Evolutionary conservation across 2,888 invertebrate genomes (phyloP), one percentile per base, ranked within the genome.

Genomic region (Sphaerophoria taeniata): DNA sequence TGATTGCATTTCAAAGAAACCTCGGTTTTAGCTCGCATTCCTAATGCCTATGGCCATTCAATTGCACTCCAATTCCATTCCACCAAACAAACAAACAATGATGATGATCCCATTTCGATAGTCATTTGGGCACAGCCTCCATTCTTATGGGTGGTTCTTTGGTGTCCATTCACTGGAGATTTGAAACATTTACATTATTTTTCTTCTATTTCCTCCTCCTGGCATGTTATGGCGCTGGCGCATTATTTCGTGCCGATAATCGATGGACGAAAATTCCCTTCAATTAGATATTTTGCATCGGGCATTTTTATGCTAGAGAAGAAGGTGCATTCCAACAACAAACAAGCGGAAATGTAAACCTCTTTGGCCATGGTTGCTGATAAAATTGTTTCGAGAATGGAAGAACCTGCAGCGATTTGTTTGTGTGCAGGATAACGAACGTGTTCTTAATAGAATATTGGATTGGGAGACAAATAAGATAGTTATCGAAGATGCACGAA

Each of bases 51-150:
- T 80, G 56, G 58, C 63, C 53, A 47, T 53, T 51, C 53, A 55
- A 77, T 61, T 82, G 77, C 72, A 78, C 73, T 24, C 24, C 24
- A 24, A 24, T 24, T 24, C 78, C 78, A 70, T 78, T 83, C 78
- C 61, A 69, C 51, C 61, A 24, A 24, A 24, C 24, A 24, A 24
- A 43, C 43, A 71, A 84, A 80, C 75, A 84, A 76, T 73, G 75
- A 73, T 73, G 76, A 81, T 85, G 84, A 85, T 85, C 80, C 72
- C 76, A 85, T 85, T 85, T 76, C 80, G 84, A 85, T 85, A 80
- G 75, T 63, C 56, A 58, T 31, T 58, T 31, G 58, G 51, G 58
- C 61, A 53, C 58, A 53, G 74, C 74, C 83, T 74, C 56, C n/a
- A 74, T 79, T 55, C 75, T 69, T 80, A 75, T 85, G 85, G 85